Conservation (phyloP, 2,113 vertebrate genomes). For the Notiomystis cincta region DNA sequence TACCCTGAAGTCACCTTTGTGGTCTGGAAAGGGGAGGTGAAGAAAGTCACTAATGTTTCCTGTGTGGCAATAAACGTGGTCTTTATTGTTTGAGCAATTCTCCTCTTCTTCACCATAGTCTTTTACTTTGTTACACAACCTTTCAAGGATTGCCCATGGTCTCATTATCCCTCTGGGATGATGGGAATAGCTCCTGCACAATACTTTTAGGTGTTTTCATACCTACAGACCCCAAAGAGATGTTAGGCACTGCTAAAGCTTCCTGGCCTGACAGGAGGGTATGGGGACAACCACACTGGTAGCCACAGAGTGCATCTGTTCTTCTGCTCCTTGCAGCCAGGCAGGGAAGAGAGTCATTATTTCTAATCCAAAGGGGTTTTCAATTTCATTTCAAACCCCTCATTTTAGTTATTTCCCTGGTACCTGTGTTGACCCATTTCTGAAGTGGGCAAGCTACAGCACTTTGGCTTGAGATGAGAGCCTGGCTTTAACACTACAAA, state of each 20-base stretch:
- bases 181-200: background rate
- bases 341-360: background rate
- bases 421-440: background rate
- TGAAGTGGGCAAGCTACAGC: background rate
- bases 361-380: background rate
- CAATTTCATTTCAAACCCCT: background rate
- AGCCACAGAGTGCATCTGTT: background rate
- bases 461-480: conserved; percentile 12
- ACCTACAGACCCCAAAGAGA: background rate
- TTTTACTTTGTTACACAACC: background rate
- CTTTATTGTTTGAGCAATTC: background rate
- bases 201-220: background rate
- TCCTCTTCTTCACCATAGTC: background rate
- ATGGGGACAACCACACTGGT: background rate
- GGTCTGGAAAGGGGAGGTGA: background rate
- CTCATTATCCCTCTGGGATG: background rate
- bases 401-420: background rate
- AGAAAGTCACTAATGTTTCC: background rate
- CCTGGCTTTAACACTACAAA: background rate
- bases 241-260: background rate
- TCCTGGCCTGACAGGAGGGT: background rate
- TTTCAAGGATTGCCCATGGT: background rate
- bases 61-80: background rate
- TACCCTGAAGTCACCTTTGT: background rate
- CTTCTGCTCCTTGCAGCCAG: background rate